Evolutionary conservation across 1,140 invertebrate species (phyloP), one percentile per base, ranked within the genome.

Genomic region (Myzus persicae): DNA sequence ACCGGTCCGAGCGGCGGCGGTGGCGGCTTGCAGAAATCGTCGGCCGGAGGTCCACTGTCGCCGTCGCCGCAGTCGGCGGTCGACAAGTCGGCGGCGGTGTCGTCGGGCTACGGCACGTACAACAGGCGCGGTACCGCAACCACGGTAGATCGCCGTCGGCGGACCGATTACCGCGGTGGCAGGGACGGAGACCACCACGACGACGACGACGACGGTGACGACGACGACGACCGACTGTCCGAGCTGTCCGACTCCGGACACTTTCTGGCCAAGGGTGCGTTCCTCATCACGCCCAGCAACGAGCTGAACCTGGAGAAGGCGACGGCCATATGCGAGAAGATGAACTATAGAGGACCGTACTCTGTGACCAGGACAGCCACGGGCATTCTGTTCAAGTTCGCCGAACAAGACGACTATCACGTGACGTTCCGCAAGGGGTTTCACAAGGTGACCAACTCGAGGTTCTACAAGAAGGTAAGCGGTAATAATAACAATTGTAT

Each of bases 361-460:
- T 97, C 97, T 94, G 95, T 98, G 94, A 98, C 97, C 82, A 98
- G 97, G 96, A 98, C 97, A 2, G 97, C 97, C 93, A 98, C 97
- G 87, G 97, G 97, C n/a, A 98, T 98, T 94, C 96, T 98, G 87
- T 98, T 98, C 96, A 98, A 98, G 95, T 98, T 98, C 95, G 97
- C 97, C 94, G 97, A 97, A 95, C 97, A 97, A 94, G 97, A 98
- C 93, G 97, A 98, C 95, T 98, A 97, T 95, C 97, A 97, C 95
- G 97, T 97, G 95, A 97, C 98, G 67, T 98, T 97, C 96, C 97
- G 97, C 95, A 98, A 98, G 95, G 97, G 97, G 26, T 98, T 98
- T 95, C 97, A 98, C 95, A 97, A 97, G 95, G 97, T 98, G 85
- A 97, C 97, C 91, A 96, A 97, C 26, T 97, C 97, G 20, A 96